phyloP scores from a whole-genome alignment of 2,113 vertebrate genomes.

The Alethe castanea region DNA sequence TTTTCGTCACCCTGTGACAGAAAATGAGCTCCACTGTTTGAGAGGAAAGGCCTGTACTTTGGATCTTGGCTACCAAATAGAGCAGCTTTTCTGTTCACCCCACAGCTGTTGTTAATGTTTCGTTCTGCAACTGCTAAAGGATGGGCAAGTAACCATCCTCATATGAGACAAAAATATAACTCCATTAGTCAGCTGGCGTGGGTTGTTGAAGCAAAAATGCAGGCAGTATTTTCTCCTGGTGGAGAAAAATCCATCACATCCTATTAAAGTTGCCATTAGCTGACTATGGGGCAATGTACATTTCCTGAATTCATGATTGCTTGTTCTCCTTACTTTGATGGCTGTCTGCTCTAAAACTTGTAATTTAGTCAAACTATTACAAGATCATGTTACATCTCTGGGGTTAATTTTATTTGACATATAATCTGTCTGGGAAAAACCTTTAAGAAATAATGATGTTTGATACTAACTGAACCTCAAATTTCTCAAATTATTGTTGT shows the following conservation, averaged over 20 bases:
- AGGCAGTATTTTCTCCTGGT: constrained; percentile 65
- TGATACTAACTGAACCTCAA: constrained; percentile 12
- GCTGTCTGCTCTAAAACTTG: constrained; percentile 51
- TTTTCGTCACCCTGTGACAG: neutral
- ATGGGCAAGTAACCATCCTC: constrained; percentile 48
- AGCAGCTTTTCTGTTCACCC: constrained; percentile 45
- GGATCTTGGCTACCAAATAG: constrained; percentile 42
- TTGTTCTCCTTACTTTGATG: constrained; percentile 37
- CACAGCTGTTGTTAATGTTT: constrained; percentile 58
- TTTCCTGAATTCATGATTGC: constrained; percentile 48
- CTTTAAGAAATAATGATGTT: constrained; percentile 9
- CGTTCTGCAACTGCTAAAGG: constrained; percentile 56
- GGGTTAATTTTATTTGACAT: constrained; percentile 40
- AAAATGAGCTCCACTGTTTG: constrained; percentile 26
- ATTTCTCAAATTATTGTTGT: constrained; percentile 7
- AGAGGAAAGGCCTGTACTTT: neutral
- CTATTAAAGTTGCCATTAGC: constrained; percentile 65
- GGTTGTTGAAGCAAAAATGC: constrained; percentile 65
- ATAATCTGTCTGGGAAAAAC: constrained; percentile 31
- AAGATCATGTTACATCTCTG: constrained; percentile 41
- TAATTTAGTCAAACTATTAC: constrained; percentile 54
- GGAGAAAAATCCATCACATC: constrained; percentile 59
- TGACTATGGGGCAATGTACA: constrained; percentile 33
- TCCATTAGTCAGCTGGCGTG: constrained; percentile 70
- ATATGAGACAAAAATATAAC: constrained; percentile 62